A percentile compares a stretch with the other conserved stretches of the same genome.
Conservation (phyloP, 2,888 invertebrate species). For the Drosophila mettleri region DNA sequence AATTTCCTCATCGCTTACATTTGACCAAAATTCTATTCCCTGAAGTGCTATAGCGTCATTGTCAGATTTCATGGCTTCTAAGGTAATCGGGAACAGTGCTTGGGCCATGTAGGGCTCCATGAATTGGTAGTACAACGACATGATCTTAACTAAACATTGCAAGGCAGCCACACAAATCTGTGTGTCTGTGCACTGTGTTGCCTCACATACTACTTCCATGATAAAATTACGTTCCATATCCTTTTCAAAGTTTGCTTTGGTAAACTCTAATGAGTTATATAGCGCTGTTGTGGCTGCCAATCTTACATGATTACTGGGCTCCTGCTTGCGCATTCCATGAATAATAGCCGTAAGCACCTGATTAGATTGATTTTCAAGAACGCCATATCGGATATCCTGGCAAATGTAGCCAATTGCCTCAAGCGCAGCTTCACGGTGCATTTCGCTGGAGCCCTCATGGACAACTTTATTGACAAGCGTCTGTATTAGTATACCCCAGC, state of each 20-base stretch:
- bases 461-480: slow-evolving; percentile 96
- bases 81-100: slow-evolving; percentile 98
- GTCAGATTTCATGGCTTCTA: slow-evolving; percentile 99
- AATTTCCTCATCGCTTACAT: slow-evolving; percentile 99
- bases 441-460: slow-evolving; percentile 93
- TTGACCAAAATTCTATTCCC: slow-evolving; percentile 99
- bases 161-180: slow-evolving; percentile 98
- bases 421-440: slow-evolving; percentile 97
- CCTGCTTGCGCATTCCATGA: slow-evolving; percentile 98
- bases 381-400: slow-evolving; percentile 98
- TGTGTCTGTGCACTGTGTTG: slow-evolving; percentile 96
- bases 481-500: slow-evolving; percentile 96
- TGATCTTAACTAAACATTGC: slow-evolving; percentile 98
- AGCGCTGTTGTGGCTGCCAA: slow-evolving; percentile 98
- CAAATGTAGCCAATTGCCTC: slow-evolving; percentile 97
- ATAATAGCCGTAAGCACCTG: slow-evolving; percentile 99
- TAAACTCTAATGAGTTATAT: slow-evolving; percentile 98
- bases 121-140: slow-evolving; percentile 98
- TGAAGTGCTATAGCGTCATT: slow-evolving; percentile 98
- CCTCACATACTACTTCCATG: slow-evolving; percentile 99
- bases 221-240: slow-evolving; percentile 99
- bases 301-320: slow-evolving; percentile 96
- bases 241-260: slow-evolving; percentile 98
- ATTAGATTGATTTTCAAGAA: slow-evolving; percentile 96
- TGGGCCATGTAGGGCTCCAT: slow-evolving; percentile 99